phyloP scores from a whole-genome alignment of 1,140 invertebrate genomes.

The Armadillidium nasatum region DNA sequence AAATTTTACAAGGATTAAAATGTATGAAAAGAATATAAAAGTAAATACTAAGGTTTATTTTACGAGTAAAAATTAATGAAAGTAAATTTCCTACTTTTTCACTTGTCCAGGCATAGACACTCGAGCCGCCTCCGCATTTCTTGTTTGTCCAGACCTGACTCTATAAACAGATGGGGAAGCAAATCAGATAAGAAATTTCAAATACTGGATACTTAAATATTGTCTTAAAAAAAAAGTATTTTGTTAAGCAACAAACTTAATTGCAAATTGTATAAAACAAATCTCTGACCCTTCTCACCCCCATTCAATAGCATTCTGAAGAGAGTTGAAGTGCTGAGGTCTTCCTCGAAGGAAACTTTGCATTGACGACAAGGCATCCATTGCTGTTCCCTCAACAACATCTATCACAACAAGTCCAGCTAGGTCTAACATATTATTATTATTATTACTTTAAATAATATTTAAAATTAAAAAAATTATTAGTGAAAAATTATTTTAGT shows the following conservation, averaged over 20 bases:
- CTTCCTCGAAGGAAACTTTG: conserved; percentile 84
- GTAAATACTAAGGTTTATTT: too few relatives aligned
- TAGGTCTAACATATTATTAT: conserved; percentile 59
- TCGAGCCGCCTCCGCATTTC: conserved; percentile 85
- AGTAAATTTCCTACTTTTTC: conserved; percentile 61
- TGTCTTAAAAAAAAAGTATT: conserved; percentile 19
- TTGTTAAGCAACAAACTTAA: conserved; percentile 18
- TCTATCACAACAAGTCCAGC: conserved; percentile 87
- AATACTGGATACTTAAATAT: background rate
- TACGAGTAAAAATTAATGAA: too few relatives aligned
- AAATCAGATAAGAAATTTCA: conserved; percentile 45
- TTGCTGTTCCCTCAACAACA: conserved; percentile 95
- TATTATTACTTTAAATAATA: too few relatives aligned
- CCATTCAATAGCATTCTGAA: conserved; percentile 94
- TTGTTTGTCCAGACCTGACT: conserved; percentile 85
- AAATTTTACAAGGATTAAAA: too few relatives aligned
- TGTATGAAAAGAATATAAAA: too few relatives aligned
- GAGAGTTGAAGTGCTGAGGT: conserved; percentile 76
- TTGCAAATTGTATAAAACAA: background rate
- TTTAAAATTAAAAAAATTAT: too few relatives aligned
- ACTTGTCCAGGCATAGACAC: conserved; percentile 95
- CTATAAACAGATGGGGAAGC: conserved; percentile 54
- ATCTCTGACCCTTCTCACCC: conserved; percentile 60
- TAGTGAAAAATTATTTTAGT: too few relatives aligned
- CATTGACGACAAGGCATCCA: conserved; percentile 93